Conservation (phyloP, 2,888 invertebrate species). For the Mythimna vitellina region DNA sequence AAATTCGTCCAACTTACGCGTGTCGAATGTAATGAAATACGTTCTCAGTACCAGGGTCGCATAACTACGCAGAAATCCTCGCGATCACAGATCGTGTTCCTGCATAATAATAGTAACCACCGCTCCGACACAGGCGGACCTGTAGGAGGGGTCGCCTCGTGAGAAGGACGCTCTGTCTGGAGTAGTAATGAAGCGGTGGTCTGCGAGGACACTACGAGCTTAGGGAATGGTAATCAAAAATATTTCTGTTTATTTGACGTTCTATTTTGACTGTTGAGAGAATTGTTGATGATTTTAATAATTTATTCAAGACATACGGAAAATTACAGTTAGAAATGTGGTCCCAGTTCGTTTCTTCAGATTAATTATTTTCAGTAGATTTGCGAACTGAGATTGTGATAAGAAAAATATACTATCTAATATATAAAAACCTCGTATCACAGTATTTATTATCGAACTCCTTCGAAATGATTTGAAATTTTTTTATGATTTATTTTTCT, state of each 20-base stretch:
- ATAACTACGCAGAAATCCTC: background rate
- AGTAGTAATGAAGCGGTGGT: background rate
- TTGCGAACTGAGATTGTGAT: too few relatives aligned
- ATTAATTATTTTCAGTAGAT: too few relatives aligned
- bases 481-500: too few relatives aligned
- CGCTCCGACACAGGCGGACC: constrained; percentile 1
- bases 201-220: background rate
- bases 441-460: too few relatives aligned
- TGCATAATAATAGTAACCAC: constrained; percentile 27
- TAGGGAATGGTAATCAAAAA: background rate
- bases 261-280: background rate
- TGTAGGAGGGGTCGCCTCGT: background rate
- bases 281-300: too few relatives aligned
- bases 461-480: too few relatives aligned
- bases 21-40: background rate
- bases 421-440: too few relatives aligned
- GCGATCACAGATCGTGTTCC: constrained; percentile 13
- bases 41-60: background rate
- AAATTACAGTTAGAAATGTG: background rate
- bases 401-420: too few relatives aligned
- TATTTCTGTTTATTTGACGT: background rate
- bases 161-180: background rate
- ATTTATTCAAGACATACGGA: too few relatives aligned
- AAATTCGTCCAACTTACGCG: too few relatives aligned
- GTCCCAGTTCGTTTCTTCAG: too few relatives aligned